Evolutionary conservation across 2,797 vertebrate genomes (phyloP), one percentile per base, ranked within the genome.

Genomic region (Catharus ustulatus): DNA sequence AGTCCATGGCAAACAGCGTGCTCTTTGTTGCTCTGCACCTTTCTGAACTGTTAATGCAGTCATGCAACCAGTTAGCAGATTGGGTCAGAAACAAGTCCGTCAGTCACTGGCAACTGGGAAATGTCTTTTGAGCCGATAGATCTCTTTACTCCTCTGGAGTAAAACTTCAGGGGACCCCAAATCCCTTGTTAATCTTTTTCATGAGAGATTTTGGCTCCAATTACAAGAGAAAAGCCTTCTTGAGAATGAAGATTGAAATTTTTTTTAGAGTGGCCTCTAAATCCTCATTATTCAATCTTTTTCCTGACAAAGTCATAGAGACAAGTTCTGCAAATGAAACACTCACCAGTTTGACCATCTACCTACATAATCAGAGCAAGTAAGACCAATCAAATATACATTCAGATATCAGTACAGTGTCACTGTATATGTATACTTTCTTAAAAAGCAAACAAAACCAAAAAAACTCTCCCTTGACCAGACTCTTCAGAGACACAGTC

Each of bases 161-260:
- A 79, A 90, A 93, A 95, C 55, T 92, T 90, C 63, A 69, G 40
- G 84, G 90, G 72, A 96, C 59, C 67, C 59, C 55, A 96, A 90
- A 94, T 95, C 81, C 89, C 81, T 84, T 11, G 15, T 88, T 96
- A 95, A 94, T 93, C 81, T 66, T 93, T 82, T 89, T 92, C 74
- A 92, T 95, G 84, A 89, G 84, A 93, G 59, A 76, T 87, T 94
- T 89, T 95, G 78, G 71, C 67, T 93, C 52, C 52, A 69, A 9
- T 92, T 94, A 84, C 71, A 82, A 82, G 59, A 84, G 63, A 84
- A 93, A 89, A 94, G 59, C 71, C 23, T 92, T 90, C 63, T 46
- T 90, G 87, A 87, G 86, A 82, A 87, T 24, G 55, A 84, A 87
- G 67, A 66, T 43, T 51, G 54, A 86, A 79, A 32, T 77, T 54